Percentiles rank a stretch among this genome's conserved stretches.
These are phyloP conservation scores for Heterochromis multidens DNA, from an alignment of 2,113 vertebrate genomes.

Conservation along the genomic window DNA sequence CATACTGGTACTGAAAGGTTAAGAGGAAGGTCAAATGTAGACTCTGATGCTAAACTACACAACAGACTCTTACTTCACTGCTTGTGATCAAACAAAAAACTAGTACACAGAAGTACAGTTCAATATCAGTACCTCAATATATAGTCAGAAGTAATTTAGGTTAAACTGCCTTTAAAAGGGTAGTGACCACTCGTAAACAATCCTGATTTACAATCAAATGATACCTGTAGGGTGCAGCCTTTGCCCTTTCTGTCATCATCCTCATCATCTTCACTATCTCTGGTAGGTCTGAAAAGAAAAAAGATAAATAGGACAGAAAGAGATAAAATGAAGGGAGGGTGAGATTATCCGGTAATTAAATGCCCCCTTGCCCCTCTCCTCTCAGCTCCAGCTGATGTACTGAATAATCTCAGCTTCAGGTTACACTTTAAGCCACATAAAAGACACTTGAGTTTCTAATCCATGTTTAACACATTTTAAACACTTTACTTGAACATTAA, in stretches of 20 bases:
- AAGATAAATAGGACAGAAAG: not conserved
- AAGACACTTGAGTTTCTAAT: conserved; percentile 8
- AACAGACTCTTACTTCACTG: not conserved
- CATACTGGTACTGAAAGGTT: conserved; percentile 87
- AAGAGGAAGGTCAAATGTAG: not conserved
- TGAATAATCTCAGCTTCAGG: conserved; percentile 15
- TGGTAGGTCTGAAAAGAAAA: conserved; percentile 81
- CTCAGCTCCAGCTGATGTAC: not conserved
- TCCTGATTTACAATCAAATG: not conserved
- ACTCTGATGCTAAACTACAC: not conserved
- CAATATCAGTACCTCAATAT: not conserved
- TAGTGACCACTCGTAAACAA: not conserved
- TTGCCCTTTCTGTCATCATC: conserved; percentile 90
- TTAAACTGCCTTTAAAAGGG: not conserved
- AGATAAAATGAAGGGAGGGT: not conserved
- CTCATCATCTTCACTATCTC: conserved; percentile 96
- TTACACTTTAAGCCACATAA: not conserved
- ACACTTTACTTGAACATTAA: not conserved
- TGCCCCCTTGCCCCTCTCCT: not conserved
- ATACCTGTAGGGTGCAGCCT: conserved; percentile 87
- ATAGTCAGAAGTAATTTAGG: not conserved
- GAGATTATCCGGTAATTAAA: conserved; percentile 39
- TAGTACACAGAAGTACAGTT: not conserved
- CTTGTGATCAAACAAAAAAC: not conserved
- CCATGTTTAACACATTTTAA: not conserved